Percentiles rank a stretch among this genome's conserved stretches.
Conservation (phyloP, 2,113 vertebrate species). For the Platanista minor region DNA sequence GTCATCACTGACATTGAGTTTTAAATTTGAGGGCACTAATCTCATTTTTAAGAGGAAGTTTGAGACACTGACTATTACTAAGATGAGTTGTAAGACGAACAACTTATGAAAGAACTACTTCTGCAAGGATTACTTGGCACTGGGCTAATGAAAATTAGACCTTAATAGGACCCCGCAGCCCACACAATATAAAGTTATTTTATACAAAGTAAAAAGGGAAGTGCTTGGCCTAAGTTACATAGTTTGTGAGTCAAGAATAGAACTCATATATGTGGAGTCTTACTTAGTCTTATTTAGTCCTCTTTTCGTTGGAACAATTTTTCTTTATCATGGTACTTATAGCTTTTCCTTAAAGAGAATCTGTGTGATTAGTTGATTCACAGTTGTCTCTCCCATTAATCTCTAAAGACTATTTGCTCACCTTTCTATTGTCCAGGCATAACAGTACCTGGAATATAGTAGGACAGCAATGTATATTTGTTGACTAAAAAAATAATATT, state of each 20-base stretch:
- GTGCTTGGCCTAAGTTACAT: not conserved
- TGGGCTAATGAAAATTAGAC: not conserved
- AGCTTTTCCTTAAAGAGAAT: not conserved
- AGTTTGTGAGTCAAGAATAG: not conserved
- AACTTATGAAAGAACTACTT: not conserved
- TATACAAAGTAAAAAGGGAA: not conserved
- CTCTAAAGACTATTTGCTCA: not conserved
- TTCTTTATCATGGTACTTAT: not conserved
- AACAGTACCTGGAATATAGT: not conserved
- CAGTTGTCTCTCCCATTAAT: not conserved
- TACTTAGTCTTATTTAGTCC: not conserved
- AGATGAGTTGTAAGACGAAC: not conserved
- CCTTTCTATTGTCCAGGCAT: not conserved
- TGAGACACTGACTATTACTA: not conserved
- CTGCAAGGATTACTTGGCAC: not conserved
- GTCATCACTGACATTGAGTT: not conserved
- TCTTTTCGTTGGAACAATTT: not conserved
- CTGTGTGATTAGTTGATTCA: not conserved
- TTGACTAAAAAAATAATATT: not conserved
- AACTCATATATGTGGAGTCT: fast-evolving
- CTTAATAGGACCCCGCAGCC: not conserved
- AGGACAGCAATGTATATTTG: not conserved
- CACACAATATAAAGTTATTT: not conserved
- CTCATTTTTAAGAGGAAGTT: not conserved
- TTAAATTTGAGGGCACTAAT: not conserved